Percentiles rank a stretch among this genome's conserved stretches.
phyloP scores from a whole-genome alignment of 2,113 vertebrate genomes.

The Phylloscopus whistleri region DNA sequence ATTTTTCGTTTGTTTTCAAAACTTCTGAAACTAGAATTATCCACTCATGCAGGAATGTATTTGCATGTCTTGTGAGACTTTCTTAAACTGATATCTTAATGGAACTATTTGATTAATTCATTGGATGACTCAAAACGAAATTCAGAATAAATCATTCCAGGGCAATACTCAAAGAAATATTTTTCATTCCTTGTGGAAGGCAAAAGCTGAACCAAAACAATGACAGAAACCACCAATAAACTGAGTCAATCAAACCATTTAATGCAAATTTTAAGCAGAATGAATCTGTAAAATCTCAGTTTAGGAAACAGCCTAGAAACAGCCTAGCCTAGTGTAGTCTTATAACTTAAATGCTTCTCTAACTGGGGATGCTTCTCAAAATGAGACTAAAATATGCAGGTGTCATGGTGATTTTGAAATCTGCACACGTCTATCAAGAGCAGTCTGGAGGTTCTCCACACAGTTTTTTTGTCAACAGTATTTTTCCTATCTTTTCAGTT shows the following conservation, averaged over 20 bases:
- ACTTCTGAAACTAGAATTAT: not conserved
- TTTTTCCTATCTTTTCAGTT: not conserved
- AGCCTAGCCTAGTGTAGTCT: not conserved
- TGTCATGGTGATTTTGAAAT: not conserved
- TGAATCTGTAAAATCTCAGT: not conserved
- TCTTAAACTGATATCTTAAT: not conserved
- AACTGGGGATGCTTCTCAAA: not conserved
- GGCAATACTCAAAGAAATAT: constrained; percentile 14
- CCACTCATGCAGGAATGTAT: not conserved
- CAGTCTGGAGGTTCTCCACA: not conserved
- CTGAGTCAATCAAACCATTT: not conserved
- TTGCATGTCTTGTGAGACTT: not conserved
- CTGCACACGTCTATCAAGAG: not conserved
- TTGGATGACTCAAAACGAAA: not conserved
- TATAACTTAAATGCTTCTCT: not conserved
- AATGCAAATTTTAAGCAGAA: not conserved
- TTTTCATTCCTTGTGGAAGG: not conserved
- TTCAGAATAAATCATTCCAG: not conserved
- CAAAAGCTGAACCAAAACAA: not conserved
- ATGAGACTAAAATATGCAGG: not conserved
- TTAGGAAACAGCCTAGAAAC: not conserved
- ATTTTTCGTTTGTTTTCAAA: not conserved
- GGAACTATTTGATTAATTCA: not conserved
- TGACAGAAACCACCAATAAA: not conserved
- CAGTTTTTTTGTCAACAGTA: not conserved